Conservation (phyloP, 92 coral and sea anemone species). For the Pocillopora meandrina region DNA sequence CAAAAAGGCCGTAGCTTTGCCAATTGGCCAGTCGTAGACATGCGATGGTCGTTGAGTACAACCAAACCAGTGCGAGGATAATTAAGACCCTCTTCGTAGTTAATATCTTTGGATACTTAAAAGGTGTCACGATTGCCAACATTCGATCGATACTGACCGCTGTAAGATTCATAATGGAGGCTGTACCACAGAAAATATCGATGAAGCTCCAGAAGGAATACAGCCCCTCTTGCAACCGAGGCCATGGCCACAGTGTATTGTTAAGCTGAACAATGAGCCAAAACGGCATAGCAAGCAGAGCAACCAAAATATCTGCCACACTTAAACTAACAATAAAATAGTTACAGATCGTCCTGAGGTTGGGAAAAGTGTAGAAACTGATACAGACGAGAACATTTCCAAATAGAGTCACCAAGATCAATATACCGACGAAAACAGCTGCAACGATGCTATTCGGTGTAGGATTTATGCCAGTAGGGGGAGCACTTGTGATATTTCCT, state of each 20-base stretch:
- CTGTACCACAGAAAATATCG: slow-evolving; percentile 70
- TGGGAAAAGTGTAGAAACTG: slow-evolving; percentile 84
- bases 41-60: slow-evolving; percentile 61
- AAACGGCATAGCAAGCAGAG: slow-evolving; percentile 83
- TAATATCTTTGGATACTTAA: slow-evolving; percentile 73
- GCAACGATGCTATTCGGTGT: slow-evolving; percentile 62
- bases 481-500: slow-evolving; percentile 33
- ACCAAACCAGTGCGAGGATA: slow-evolving; percentile 56
- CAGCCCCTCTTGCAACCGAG: slow-evolving; percentile 5
- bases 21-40: slow-evolving; percentile 40
- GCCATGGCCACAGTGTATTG: slow-evolving; percentile 51
- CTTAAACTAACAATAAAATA: slow-evolving; percentile 91
- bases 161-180: slow-evolving; percentile 72
- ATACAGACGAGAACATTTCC: slow-evolving; percentile 85
- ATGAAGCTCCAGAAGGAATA: slow-evolving; percentile 46
- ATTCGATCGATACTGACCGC: slow-evolving; percentile 80
- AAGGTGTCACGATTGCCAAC: slow-evolving; percentile 81
- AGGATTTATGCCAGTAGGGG: slow-evolving; percentile 35
- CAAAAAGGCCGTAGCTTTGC: slow-evolving; percentile 52
- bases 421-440: slow-evolving; percentile 74
- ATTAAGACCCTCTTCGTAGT: slow-evolving; percentile 62
- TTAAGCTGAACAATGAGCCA: slow-evolving; percentile 79
- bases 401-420: slow-evolving; percentile 72
- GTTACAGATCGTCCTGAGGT: slow-evolving; percentile 86
- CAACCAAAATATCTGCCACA: slow-evolving; percentile 85